These are phyloP conservation scores for Neocrepidodera transversa DNA, from an alignment of 2,888 invertebrate species.

Conservation along the genomic window DNA sequence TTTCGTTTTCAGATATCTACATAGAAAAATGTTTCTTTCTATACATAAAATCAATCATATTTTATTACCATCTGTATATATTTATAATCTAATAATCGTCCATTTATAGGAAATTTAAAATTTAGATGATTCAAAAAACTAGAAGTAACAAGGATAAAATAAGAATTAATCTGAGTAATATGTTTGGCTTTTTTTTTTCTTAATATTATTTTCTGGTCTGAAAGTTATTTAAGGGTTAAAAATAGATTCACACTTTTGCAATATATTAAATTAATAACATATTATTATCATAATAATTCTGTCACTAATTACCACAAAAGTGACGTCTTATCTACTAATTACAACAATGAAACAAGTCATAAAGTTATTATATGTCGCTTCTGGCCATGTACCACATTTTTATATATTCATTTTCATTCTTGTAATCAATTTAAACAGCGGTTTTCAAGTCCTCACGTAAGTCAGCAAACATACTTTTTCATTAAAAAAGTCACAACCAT, in stretches of 20 bases:
- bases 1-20: not conserved
- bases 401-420: conserved; percentile 11
- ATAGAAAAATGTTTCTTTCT: too few relatives aligned
- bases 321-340: not conserved
- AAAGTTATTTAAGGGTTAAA: too few relatives aligned
- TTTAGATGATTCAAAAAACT: too few relatives aligned
- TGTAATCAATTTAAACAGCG: conserved; percentile 27
- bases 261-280: not conserved
- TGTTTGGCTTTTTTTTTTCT: too few relatives aligned
- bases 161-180: too few relatives aligned
- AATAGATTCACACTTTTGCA: too few relatives aligned
- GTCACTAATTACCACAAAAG: not conserved
- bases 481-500: conserved; percentile 35
- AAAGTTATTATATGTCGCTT: not conserved
- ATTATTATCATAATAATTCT: not conserved
- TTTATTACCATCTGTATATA: too few relatives aligned
- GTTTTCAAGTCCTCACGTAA: conserved; percentile 31
- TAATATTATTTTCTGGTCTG: too few relatives aligned
- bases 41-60: too few relatives aligned
- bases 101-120: too few relatives aligned
- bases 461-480: conserved; percentile 29
- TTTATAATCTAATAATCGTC: too few relatives aligned
- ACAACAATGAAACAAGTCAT: not conserved
- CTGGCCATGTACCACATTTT: conserved; percentile 10
- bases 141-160: too few relatives aligned